phyloP scores from a whole-genome alignment of 1,140 invertebrate genomes.

The Babylonia areolata region DNA sequence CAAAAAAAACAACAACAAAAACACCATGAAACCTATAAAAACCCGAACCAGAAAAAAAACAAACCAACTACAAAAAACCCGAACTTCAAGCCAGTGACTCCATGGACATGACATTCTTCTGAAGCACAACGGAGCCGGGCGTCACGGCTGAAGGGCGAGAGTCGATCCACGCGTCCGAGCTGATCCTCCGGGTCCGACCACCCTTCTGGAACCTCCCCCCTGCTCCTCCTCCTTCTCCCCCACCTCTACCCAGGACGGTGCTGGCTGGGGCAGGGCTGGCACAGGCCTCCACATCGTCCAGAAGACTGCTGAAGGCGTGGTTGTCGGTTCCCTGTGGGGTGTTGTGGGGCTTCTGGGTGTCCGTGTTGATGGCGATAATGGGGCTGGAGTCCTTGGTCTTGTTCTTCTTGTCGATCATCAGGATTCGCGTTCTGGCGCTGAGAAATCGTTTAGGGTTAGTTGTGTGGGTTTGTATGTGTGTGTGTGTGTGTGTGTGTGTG shows the following conservation, averaged over 20 bases:
- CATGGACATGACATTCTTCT: too few species aligned
- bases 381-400: not conserved
- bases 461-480: not conserved
- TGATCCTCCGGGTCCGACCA: not conserved
- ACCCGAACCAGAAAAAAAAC: too few species aligned
- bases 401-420: not conserved
- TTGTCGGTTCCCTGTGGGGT: not conserved
- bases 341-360: not conserved
- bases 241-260: not conserved
- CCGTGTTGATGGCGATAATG: not conserved
- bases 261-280: not conserved
- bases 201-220: not conserved
- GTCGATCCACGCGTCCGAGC: not conserved
- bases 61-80: too few species aligned
- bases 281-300: not conserved
- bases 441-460: not conserved
- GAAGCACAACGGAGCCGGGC: too few species aligned
- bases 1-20: too few species aligned
- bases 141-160: too few species aligned
- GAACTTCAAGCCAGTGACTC: too few species aligned
- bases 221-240: too few species aligned
- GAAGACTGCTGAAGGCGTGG: not conserved
- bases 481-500: not conserved
- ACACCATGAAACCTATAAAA: too few species aligned
- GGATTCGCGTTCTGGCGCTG: not conserved